Base-by-base conservation (phyloP, 2,113 vertebrate species). In the Catharus fuscescens region DNA sequence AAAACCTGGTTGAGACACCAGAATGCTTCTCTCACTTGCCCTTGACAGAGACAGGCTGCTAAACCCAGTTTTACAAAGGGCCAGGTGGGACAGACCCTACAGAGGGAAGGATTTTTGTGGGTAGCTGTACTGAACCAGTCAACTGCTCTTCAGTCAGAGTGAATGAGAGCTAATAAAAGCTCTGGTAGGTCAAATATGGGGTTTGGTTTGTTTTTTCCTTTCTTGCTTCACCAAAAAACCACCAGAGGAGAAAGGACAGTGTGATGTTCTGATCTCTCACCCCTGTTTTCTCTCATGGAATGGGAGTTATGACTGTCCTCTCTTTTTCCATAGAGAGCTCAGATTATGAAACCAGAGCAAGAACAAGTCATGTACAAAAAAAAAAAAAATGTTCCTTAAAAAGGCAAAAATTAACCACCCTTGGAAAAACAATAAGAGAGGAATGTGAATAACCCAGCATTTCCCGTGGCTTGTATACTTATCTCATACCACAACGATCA, bases 331-430 rank as follows among this genome's bases (percentile, higher is more conserved):
- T 7, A 28, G 69, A 71, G 61, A 86, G 17, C 54, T 67, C 70
- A 10, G 72, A 59, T 42, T 79, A 92, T 87, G 80, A 88, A 94
- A 86, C 34, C 61, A 83, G 54, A 59, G 21, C 11, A 25, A 91
- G 65, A 84, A 40, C 54, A 78, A 96, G 90, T 80, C 93, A 80
- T 4, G 44, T 70, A 92, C 85, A 61, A 80, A 82, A 93, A 47
- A 47, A 94, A 47, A 94, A 36, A 57, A 91, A 36, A 38, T 38
- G 84, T 73, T 92, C 94, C 95, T 96, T 95, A 80, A 95, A 95
- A 97, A 95, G 95, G 89, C 84, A 97, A 93, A 93, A 94, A 93
- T 88, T 92, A 96, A 53, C 86, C 90, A 94, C 83, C 82, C 92
- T 85, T 86, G 80, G 81, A 94, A 93, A 96, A 94, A 92, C 94